Conservation (phyloP, 2,113 vertebrate species). For the Acrocephalus arundinaceus region DNA sequence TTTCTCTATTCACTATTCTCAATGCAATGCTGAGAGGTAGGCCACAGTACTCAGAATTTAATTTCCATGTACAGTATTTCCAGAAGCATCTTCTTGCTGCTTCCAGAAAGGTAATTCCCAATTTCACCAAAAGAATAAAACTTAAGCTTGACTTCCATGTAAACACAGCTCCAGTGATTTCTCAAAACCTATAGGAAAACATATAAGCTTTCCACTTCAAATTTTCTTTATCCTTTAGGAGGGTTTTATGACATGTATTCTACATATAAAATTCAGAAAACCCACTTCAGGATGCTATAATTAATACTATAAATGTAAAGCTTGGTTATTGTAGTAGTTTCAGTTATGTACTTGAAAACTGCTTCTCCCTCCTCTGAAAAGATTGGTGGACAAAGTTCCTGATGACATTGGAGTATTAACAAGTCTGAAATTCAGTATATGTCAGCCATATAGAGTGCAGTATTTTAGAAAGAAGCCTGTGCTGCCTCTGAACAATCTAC, state of each 20-base stretch:
- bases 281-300: not conserved
- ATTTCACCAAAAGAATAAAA: not conserved
- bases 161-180: not conserved
- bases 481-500: not conserved
- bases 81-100: not conserved
- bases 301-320: not conserved
- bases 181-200: not conserved
- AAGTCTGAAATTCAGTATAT: not conserved
- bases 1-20: not conserved
- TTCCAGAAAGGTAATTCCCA: not conserved
- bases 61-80: not conserved
- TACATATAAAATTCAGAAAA: not conserved
- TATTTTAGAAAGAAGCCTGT: not conserved
- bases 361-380: not conserved
- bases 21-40: not conserved
- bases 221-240: not conserved
- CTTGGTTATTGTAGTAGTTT: not conserved
- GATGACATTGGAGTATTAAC: not conserved
- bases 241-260: not conserved
- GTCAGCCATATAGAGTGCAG: not conserved
- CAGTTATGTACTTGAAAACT: not conserved
- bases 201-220: not conserved
- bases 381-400: not conserved
- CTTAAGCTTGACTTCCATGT: not conserved
- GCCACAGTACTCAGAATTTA: not conserved